Base-by-base conservation (phyloP, 2,113 vertebrate species). In the Illadopsis cleaveri region DNA sequence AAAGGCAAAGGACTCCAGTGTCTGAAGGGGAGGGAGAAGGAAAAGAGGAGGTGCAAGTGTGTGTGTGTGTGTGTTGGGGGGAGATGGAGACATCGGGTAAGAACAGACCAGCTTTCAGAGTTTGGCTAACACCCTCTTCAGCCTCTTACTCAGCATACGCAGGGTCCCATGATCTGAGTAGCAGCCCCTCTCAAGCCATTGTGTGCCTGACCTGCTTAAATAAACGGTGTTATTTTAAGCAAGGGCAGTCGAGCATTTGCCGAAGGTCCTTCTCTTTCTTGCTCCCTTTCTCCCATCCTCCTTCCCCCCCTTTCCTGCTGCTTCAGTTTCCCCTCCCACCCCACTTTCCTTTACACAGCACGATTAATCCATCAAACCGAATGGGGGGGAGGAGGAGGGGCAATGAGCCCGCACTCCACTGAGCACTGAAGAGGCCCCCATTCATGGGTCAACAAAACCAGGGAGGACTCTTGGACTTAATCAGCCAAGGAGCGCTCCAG, bases 351-450 rank as follows among this genome's bases (percentile, higher is more conserved):
- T 96, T 96, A 96, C 95, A 95, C 95, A 97, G 98, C 97, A 88
- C 95, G 97, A 97, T 97, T 98, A 98, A 98, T 98, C 97, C 97
- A 96, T 97, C 94, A 97, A 96, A 94, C 95, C 84, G 85, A 96
- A 96, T 71, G 93, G 91, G 94, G 88, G 84, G 92, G 89, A 82
- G 83, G 96, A 95, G 93, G 96, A 95, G 95, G 94, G 95, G 94
- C 95, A 98, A 97, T 97, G 97, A 95, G 95, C 97, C 94, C 27
- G 96, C 98, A 98, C 98, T 98, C 97, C 98, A 98, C 87, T 98
- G 98, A 98, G 96, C 98, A 98, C 96, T 98, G 97, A 97, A 98
- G 98, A 98, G 98, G 97, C 91, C 96, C 79, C 96, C 98, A 98
- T 98, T 98, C 98, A 98, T 77, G 83, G 92, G 94, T 97, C 98